These are phyloP conservation scores for Choloepus didactylus DNA, from an alignment of 2,797 vertebrate species.

Conservation along the genomic window DNA sequence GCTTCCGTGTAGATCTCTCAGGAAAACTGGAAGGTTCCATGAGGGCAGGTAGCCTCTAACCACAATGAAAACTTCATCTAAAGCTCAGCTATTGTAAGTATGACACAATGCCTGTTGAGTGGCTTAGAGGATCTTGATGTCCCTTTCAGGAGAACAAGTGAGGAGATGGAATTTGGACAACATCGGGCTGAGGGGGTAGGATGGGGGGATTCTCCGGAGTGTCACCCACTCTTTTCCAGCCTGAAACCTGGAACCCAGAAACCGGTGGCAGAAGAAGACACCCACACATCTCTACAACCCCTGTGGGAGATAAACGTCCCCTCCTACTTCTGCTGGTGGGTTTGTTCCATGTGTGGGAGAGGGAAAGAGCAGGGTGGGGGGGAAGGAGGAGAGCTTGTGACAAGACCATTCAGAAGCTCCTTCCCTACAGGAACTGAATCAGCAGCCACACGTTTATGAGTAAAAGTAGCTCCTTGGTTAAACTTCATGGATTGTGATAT, in stretches of 20 bases:
- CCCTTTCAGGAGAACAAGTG: not conserved
- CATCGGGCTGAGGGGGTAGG: fast-evolving
- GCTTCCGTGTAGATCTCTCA: not conserved
- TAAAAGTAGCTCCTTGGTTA: not conserved
- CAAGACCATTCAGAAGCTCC: not conserved
- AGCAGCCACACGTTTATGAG: not conserved
- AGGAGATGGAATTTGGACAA: not conserved
- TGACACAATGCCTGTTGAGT: too few relatives aligned
- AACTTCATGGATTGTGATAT: not conserved
- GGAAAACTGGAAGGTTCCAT: not conserved
- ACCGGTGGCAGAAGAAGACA: not conserved
- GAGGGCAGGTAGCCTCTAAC: not conserved
- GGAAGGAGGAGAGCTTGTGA: not conserved
- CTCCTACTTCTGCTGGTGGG: not conserved
- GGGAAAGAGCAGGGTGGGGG: not conserved
- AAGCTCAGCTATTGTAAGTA: not conserved
- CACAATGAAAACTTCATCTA: not conserved
- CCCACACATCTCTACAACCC: not conserved
- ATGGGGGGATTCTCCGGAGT: fast-evolving
- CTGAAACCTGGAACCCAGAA: not conserved
- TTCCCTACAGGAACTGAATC: not conserved
- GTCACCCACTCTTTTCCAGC: not conserved
- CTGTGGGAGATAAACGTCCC: fast-evolving
- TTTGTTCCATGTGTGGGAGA: not conserved
- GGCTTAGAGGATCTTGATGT: not conserved